phyloP scores from a whole-genome alignment of 1,140 invertebrate species.

The Cydia pomonella region DNA sequence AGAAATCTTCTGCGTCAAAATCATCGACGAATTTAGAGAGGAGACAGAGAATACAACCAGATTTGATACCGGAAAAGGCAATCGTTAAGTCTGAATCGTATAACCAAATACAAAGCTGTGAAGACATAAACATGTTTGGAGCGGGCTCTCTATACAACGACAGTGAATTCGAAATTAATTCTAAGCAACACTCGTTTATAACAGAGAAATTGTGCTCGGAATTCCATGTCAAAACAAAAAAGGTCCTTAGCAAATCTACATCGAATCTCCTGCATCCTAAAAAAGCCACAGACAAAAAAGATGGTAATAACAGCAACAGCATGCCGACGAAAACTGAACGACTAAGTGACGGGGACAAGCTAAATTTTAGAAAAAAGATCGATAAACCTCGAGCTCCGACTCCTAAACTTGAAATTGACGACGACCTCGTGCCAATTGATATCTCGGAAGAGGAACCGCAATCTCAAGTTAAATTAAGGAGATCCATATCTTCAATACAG shows the following conservation, averaged over 20 bases:
- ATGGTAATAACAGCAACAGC: constrained; percentile 72
- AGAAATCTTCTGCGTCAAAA: constrained; percentile 72
- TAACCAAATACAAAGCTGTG: constrained; percentile 80
- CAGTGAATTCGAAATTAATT: constrained; percentile 75
- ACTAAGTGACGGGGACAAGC: constrained; percentile 60
- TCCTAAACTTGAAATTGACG: constrained; percentile 70
- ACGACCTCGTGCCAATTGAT: constrained; percentile 60
- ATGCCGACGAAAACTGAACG: constrained; percentile 76
- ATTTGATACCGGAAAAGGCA: constrained; percentile 78
- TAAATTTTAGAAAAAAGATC: constrained; percentile 75
- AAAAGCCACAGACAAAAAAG: constrained; percentile 72
- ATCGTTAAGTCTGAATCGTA: constrained; percentile 78
- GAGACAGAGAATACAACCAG: constrained; percentile 77
- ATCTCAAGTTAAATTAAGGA: constrained; percentile 67
- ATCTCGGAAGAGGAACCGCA: constrained; percentile 70
- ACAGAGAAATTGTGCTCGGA: constrained; percentile 83
- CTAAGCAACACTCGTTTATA: constrained; percentile 82
- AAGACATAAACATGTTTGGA: constrained; percentile 79
- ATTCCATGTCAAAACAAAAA: constrained; percentile 83
- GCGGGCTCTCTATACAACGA: constrained; percentile 75
- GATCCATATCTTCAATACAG: constrained; percentile 79
- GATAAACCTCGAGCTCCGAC: constrained; percentile 73
- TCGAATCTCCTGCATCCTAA: constrained; percentile 81
- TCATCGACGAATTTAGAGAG: constrained; percentile 75
- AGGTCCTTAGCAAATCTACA: constrained; percentile 82